Evolutionary conservation across 1,140 invertebrate species (phyloP).

Genomic region (Drusus annulatus): DNA sequence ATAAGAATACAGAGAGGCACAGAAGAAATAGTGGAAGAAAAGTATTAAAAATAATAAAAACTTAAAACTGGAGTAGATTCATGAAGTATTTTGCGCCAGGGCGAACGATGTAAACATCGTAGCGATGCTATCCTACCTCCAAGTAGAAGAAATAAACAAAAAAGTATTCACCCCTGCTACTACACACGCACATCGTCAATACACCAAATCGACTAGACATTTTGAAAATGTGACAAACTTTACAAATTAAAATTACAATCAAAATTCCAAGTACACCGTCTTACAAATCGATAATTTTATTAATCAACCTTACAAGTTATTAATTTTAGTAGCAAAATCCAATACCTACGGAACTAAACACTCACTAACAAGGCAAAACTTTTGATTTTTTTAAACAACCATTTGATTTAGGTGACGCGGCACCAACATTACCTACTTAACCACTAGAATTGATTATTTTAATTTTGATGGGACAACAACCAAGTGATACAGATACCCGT

Average conservation of each 20-base stretch:
- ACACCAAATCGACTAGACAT: slow-evolving; percentile 15
- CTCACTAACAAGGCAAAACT: slow-evolving; percentile 60
- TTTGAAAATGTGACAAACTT: slow-evolving; percentile 17
- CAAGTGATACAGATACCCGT: slow-evolving; percentile 28
- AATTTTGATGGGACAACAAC: slow-evolving; percentile 9
- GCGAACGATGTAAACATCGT: too few relatives aligned
- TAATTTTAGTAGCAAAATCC: slow-evolving; percentile 56
- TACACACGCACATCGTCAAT: background rate
- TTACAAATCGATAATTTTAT: slow-evolving; percentile 27
- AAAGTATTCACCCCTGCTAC: too few relatives aligned
- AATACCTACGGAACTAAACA: slow-evolving; percentile 57
- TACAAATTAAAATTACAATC: slow-evolving; percentile 20
- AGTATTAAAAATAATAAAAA: too few relatives aligned
- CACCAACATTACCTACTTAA: slow-evolving; percentile 42
- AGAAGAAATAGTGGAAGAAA: too few relatives aligned
- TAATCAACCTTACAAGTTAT: slow-evolving; percentile 33
- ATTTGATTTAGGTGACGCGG: slow-evolving; percentile 53
- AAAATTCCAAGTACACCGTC: slow-evolving; percentile 7
- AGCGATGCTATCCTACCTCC: too few relatives aligned
- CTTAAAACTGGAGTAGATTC: too few relatives aligned
- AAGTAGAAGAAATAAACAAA: too few relatives aligned
- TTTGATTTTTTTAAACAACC: slow-evolving; percentile 59
- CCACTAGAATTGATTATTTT: slow-evolving; percentile 30
- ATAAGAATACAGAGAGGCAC: too few relatives aligned
- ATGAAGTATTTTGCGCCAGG: too few relatives aligned